Percentiles rank a stretch among this genome's conserved stretches.
Conservation (phyloP, 1,140 invertebrate species). For the Caenorhabditis latens region DNA sequence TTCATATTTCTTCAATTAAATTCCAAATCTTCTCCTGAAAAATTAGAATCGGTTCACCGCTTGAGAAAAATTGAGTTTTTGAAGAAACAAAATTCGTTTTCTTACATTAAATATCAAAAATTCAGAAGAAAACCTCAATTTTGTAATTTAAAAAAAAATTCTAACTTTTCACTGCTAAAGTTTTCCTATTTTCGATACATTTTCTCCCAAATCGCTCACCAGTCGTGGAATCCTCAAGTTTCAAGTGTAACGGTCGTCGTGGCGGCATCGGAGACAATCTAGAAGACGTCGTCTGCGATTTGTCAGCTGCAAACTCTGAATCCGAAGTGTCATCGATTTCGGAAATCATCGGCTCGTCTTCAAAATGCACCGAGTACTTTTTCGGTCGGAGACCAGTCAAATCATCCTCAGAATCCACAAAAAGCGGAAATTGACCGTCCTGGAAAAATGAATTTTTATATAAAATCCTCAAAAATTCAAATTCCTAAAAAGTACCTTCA, state of each 20-base stretch:
- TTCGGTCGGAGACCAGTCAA: slow-evolving; percentile 53
- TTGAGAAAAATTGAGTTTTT: not conserved
- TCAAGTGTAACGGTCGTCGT: not conserved
- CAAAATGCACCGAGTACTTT: slow-evolving; percentile 57
- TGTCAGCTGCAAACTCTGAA: slow-evolving; percentile 1
- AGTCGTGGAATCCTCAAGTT: not conserved
- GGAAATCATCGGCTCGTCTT: slow-evolving; percentile 47
- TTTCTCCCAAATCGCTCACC: not conserved
- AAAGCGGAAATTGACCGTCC: slow-evolving; percentile 62
- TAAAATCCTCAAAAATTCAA: not conserved
- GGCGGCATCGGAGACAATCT: slow-evolving; percentile 29
- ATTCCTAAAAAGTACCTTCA: slow-evolving; percentile 47
- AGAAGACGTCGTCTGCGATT: slow-evolving; percentile 28
- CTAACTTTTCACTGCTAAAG: too few species aligned
- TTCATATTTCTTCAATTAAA: not conserved
- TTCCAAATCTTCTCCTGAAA: not conserved
- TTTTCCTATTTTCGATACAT: too few species aligned
- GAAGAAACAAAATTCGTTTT: not conserved
- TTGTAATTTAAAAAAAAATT: too few species aligned
- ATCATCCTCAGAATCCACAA: slow-evolving; percentile 60
- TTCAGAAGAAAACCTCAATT: too few species aligned
- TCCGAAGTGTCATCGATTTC: slow-evolving; percentile 33
- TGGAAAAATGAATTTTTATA: not conserved
- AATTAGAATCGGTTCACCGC: too few species aligned
- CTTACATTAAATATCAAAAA: too few species aligned